A percentile compares a stretch with the other conserved stretches of the same genome.
These are phyloP conservation scores for Nannoperca australis DNA, from an alignment of 2,797 vertebrate genomes.

Conservation along the genomic window DNA sequence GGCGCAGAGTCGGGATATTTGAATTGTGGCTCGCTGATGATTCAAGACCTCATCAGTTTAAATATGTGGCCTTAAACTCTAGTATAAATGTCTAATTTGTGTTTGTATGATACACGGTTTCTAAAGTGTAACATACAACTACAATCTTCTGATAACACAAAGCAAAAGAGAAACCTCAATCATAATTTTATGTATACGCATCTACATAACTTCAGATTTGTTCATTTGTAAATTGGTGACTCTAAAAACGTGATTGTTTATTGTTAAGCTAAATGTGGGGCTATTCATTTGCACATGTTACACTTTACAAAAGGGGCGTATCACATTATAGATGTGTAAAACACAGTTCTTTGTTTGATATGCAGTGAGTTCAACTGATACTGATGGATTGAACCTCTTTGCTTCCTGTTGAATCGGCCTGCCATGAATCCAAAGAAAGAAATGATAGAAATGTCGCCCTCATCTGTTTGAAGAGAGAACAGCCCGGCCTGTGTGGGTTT, in stretches of 20 bases:
- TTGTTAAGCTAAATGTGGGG: background rate
- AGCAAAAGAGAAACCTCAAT: background rate
- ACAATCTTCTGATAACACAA: background rate
- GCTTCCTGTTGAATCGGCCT: background rate
- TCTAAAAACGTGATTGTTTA: background rate
- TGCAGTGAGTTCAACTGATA: background rate
- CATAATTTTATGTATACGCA: background rate
- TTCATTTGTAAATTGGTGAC: background rate
- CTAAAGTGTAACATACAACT: background rate
- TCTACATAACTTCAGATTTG: background rate
- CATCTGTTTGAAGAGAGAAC: slow-evolving; percentile 49
- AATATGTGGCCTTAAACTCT: background rate
- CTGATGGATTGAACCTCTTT: background rate
- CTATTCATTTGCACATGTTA: background rate
- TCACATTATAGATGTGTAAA: background rate
- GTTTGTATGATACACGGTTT: background rate
- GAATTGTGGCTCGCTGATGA: background rate
- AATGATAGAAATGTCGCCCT: slow-evolving; percentile 54
- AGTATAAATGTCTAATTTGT: background rate
- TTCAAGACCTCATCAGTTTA: background rate
- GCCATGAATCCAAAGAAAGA: background rate
- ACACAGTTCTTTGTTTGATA: background rate
- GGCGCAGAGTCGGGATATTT: background rate
- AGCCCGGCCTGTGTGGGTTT: slow-evolving; percentile 50
- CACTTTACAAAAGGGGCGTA: background rate